Conservation (phyloP, 2,888 invertebrate genomes). For the Stegana nigrithorax region DNA sequence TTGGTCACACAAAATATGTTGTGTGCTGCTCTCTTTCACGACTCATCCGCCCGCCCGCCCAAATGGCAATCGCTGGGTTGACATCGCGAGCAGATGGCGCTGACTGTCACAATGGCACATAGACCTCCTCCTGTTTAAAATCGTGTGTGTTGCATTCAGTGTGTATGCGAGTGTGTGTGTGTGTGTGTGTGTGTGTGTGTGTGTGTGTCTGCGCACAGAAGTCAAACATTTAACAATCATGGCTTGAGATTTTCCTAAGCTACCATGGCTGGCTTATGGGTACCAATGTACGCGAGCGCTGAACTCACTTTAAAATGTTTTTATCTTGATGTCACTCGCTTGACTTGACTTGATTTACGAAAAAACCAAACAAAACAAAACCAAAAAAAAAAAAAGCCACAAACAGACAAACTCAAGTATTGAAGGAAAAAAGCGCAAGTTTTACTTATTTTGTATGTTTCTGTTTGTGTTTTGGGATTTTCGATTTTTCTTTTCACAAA, state of each 20-base stretch:
- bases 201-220: no score
- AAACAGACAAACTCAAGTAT: neutral
- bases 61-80: neutral
- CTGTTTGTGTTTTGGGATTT: no score
- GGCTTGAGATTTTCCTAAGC: no score
- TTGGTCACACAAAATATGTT: conserved; percentile 42
- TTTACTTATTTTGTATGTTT: no score
- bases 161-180: neutral
- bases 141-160: neutral
- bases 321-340: conserved; percentile 11
- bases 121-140: conserved; percentile 16
- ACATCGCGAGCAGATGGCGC: conserved; percentile 32
- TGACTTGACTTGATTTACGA: conserved; percentile 9
- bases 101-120: conserved; percentile 17
- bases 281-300: no score
- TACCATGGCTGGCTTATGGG: no score
- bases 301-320: no score
- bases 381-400: neutral
- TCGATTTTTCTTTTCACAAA: no score
- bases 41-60: conserved; percentile 10
- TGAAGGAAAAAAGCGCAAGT: no score
- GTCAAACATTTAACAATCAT: no score
- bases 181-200: no score
- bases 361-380: neutral
- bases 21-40: conserved; percentile 25